Conservation (phyloP, 2,888 invertebrate species). For the Athripsodes cinereus region DNA sequence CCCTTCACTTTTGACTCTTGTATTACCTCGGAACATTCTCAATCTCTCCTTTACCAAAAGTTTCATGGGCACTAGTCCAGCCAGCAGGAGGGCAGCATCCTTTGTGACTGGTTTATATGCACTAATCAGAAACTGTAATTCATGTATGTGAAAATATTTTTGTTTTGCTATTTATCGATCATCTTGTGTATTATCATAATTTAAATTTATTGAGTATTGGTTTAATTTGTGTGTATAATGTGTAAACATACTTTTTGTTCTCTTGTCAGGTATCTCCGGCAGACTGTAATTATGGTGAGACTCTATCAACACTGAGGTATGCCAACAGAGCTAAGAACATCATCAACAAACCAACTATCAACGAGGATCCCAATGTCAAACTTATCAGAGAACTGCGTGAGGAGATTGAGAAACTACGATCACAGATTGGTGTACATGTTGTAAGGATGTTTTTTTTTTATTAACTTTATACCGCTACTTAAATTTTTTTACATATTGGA, state of each 20-base stretch:
- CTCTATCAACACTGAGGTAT: constrained; percentile 77
- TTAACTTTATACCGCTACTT: too few species aligned
- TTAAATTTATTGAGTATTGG: background rate
- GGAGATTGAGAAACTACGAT: constrained; percentile 76
- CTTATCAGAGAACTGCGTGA: constrained; percentile 77
- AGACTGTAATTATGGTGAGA: constrained; percentile 84
- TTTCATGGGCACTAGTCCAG: too few species aligned
- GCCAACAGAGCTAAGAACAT: constrained; percentile 88
- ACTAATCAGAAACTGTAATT: too few species aligned
- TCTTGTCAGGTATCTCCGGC: constrained; percentile 59
- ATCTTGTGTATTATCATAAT: background rate
- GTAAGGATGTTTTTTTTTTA: constrained; percentile 44
- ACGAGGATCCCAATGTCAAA: constrained; percentile 85
- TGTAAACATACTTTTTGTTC: background rate
- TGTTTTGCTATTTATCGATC: background rate
- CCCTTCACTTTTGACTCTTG: too few species aligned
- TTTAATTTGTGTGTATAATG: constrained; percentile 28
- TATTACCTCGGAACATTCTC: too few species aligned
- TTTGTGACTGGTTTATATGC: too few species aligned
- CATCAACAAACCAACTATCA: constrained; percentile 85
- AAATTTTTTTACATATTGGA: too few species aligned
- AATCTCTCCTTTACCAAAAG: too few species aligned
- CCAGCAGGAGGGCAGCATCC: too few species aligned
- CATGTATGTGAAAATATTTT: too few species aligned
- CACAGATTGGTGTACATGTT: constrained; percentile 64